Base-by-base conservation (phyloP, 2,888 invertebrate genomes). In the Oligia fasciuncula region DNA sequence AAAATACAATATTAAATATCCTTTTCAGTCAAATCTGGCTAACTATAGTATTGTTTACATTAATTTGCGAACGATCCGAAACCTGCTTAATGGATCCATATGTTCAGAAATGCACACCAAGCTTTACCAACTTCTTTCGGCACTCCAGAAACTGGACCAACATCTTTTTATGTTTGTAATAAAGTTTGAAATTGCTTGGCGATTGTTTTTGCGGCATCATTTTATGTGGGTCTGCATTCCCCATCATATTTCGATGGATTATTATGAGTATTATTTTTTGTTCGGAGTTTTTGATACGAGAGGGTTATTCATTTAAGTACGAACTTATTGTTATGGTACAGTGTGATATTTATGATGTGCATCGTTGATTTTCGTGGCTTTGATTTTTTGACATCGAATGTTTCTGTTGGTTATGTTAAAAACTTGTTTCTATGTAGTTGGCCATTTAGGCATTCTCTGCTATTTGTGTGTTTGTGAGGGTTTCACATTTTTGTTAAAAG, bases 81-180 rank as follows among this genome's bases (percentile, higher is more conserved):
- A 84, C 81, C 84, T 84, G 85, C 68, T 80, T 90, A 90, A 91
- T 91, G 91, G 90, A 89, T 87, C 83, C 90, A 91, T 90, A 90
- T 90, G 90, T 85, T 88, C 87, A 84, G 90, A 89, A 89, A 90
- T 87, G 83, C 85, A 90, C 81, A 89, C 90, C 78, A 60, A 73
- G 46, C 70, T 77, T 46, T 63, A 60, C 81, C 51, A 81, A 68
- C 4, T 63, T 66, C 0, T 14, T 43, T 17, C 4, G 6, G 8
- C n/a, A 19, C 11, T 5, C 2, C 0, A 19, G 14, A 60, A 79
- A 29, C 23, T 51, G 4, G 35, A 23, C 9, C 0, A 35, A 17
- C 17, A n/a, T 51, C 43, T 75, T 73, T 75, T n/a, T 29, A 0
- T 0, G 0, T 0, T 6, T 2, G 74, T 11, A 2, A 65, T 83